Percentiles rank a stretch among this genome's conserved stretches.
phyloP scores from a whole-genome alignment of 2,113 vertebrate species.

The Cyanistes caeruleus region DNA sequence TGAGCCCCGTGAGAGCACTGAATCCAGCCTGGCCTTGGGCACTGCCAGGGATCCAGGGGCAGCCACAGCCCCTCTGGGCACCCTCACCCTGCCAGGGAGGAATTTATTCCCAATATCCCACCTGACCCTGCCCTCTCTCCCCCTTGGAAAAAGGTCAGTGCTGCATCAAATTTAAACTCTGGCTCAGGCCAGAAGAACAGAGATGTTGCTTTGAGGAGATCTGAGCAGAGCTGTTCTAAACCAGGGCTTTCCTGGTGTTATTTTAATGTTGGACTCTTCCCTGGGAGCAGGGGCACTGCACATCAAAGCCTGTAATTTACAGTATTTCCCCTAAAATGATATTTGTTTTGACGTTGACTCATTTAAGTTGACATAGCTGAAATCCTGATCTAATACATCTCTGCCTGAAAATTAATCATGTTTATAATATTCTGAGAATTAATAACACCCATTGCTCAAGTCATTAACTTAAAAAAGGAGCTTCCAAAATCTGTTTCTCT shows the following conservation, averaged over 20 bases:
- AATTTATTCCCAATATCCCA: neutral
- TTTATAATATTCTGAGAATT: constrained; percentile 93
- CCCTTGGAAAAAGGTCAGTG: neutral
- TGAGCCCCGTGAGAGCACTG: neutral
- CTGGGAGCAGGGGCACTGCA: neutral
- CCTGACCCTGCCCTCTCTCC: neutral
- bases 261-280: neutral
- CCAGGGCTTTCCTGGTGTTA: neutral
- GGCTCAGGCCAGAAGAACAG: neutral
- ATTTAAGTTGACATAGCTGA: constrained; percentile 85
- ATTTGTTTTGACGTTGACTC: constrained; percentile 80
- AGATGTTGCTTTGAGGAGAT: neutral
- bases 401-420: constrained; percentile 96
- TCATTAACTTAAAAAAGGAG: constrained; percentile 90
- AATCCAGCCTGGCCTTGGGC: neutral
- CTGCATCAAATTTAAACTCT: neutral
- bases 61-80: neutral
- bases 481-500: constrained; percentile 82
- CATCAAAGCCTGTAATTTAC: constrained; percentile 31
- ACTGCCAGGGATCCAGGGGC: neutral
- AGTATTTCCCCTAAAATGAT: constrained; percentile 62
- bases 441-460: constrained; percentile 90
- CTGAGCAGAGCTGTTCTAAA: neutral
- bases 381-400: constrained; percentile 87
- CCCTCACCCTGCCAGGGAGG: neutral